Base-by-base conservation (phyloP, 2,888 invertebrate genomes). In the Cantharis rufa region DNA sequence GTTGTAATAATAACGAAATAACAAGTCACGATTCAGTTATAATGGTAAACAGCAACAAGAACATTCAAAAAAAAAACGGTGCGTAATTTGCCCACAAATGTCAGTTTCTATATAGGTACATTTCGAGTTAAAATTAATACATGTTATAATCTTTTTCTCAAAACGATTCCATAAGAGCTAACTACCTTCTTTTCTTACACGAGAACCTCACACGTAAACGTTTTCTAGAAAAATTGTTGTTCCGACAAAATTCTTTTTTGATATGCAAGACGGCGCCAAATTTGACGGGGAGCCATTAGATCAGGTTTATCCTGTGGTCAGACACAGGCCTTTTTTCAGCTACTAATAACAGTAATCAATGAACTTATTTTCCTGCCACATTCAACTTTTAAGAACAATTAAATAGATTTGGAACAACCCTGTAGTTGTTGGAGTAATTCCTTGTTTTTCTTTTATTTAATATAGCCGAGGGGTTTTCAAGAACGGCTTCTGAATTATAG, bases 401-500 rank as follows among this genome's bases (percentile, higher is more conserved):
- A 77, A 74, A 77, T 77, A 77, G 71, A 73, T 77, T 77, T 74
- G 32, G 70, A 61, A 70, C 62, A 62, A 71, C 62, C 77, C 77
- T 72, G 63, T 62, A 69, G 74, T 75, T 75, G 69, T 72, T 16
- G 77, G 70, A 70, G 74, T 74, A 77, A 77, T 77, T 74, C 71
- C 73, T 72, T 62, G 77, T 74, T 75, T 48, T n/a, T 48, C n/a
- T 48, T 77, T 75, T 77, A 70, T 75, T 61, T 75, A 70, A 72
- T 72, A 71, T 28, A 15, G 74, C 77, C 64, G 64, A 74, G 18
- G 77, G 77, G 74, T 63, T 28, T 69, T 66, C 71, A 27, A 72
- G 68, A 77, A 74, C 72, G 63, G 75, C 77, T 77, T 75, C 74
- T 77, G 77, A 77, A 77, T 77, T 77, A 77, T 77, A 75, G 63